A percentile compares a stretch with the other conserved stretches of the same genome.
These are phyloP conservation scores for Tipula vernalis DNA, from an alignment of 2,888 invertebrate species.

Conservation along the genomic window DNA sequence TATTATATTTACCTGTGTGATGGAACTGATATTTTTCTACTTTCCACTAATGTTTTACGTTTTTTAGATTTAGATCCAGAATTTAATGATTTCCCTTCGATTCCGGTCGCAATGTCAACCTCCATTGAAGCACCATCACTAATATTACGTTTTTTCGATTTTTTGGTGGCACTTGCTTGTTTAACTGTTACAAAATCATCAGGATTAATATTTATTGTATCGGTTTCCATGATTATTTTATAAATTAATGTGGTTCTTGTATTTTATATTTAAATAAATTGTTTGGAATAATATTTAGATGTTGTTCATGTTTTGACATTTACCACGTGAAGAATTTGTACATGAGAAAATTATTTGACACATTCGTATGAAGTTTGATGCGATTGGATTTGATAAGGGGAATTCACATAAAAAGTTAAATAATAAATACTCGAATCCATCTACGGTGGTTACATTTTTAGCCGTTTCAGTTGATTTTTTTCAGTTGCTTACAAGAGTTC, in stretches of 20 bases:
- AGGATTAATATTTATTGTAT: conserved; percentile 26
- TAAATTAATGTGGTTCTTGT: background rate
- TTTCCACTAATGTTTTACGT: conserved; percentile 42
- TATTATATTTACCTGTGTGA: conserved; percentile 49
- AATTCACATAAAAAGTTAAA: background rate
- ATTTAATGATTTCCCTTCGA: conserved; percentile 39
- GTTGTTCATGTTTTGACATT: background rate
- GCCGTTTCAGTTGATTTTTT: no score
- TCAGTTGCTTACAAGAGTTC: no score
- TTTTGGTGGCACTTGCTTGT: conserved; percentile 17
- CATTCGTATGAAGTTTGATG: background rate
- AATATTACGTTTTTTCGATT: conserved; percentile 26
- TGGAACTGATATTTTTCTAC: conserved; percentile 78
- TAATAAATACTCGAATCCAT: background rate
- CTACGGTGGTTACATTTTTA: background rate
- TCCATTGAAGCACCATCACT: conserved; percentile 47
- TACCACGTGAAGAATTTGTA: background rate
- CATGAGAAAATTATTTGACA: background rate
- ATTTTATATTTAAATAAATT: background rate
- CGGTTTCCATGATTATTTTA: conserved; percentile 23
- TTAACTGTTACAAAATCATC: conserved; percentile 24
- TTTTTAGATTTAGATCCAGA: conserved; percentile 35
- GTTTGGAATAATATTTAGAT: background rate
- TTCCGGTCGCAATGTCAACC: conserved; percentile 52
- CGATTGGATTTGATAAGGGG: background rate